phyloP scores from a whole-genome alignment of 2,113 vertebrate genomes.

The Peromyscus californicus region DNA sequence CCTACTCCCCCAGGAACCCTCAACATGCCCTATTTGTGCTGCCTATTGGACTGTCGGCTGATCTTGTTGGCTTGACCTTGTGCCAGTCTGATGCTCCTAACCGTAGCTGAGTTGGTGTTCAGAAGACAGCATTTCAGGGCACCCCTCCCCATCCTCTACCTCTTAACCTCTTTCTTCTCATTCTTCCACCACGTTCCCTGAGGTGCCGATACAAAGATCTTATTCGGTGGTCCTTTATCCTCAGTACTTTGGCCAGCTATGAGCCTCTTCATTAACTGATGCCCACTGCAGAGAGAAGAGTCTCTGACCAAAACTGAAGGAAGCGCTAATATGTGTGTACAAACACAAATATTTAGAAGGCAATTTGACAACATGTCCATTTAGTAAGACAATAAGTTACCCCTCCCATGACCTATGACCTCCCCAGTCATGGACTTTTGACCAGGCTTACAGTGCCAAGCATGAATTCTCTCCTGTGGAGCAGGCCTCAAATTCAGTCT shows the following conservation, averaged over 20 bases:
- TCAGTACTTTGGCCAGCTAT: background rate
- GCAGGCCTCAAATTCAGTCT: background rate
- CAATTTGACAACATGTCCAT: background rate
- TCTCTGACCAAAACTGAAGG: background rate
- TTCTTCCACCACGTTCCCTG: background rate
- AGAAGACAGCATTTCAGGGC: background rate
- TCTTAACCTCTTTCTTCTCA: background rate
- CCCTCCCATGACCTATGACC: background rate
- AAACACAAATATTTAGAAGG: background rate
- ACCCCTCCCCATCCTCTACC: background rate
- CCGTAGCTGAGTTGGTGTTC: background rate
- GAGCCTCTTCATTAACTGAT: background rate
- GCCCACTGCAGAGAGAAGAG: background rate
- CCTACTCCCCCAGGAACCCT: background rate
- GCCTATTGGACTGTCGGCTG: background rate
- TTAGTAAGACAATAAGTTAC: background rate
- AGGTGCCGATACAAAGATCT: background rate
- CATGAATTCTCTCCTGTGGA: background rate
- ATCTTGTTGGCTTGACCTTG: background rate
- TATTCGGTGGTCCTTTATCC: background rate
- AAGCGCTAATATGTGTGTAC: background rate
- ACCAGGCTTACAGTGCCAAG: background rate
- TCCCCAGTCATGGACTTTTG: background rate
- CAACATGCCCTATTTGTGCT: no score
- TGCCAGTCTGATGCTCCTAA: background rate